These are phyloP conservation scores for Columba janthina DNA, from an alignment of 2,113 vertebrate species.

Conservation along the genomic window DNA sequence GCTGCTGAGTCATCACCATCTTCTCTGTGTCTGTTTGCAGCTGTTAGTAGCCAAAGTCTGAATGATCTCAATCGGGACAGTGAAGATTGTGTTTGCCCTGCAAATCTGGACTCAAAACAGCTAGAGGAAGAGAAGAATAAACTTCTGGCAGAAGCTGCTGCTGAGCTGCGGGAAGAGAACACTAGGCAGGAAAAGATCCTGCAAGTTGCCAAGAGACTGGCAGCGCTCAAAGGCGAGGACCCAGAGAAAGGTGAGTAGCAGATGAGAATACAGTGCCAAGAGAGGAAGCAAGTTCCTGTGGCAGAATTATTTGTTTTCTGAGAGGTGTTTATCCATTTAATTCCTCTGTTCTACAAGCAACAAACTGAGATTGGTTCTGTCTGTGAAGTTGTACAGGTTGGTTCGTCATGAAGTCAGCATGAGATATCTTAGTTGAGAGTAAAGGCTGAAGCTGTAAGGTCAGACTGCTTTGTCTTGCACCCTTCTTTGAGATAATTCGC, in stretches of 20 bases:
- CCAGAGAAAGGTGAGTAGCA: constrained; percentile 83
- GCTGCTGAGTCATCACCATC: neutral
- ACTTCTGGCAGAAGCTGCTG: constrained; percentile 85
- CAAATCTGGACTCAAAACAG: constrained; percentile 75
- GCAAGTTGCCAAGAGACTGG: constrained; percentile 86
- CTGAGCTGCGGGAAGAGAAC: constrained; percentile 82
- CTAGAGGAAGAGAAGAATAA: constrained; percentile 85
- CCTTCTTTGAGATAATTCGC: neutral
- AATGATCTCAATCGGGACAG: constrained; percentile 85
- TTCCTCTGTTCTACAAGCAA: neutral
- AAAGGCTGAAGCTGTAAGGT: neutral
- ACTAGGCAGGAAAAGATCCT: constrained; percentile 84
- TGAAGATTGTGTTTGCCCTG: constrained; percentile 40
- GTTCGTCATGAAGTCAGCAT: neutral
- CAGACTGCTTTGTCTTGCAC: neutral
- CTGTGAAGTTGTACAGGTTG: neutral
- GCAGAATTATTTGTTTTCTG: neutral
- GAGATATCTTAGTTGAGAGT: neutral
- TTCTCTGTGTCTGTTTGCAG: constrained; percentile 48
- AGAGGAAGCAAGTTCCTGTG: neutral
- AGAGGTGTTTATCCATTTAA: neutral
- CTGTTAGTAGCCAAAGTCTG: constrained; percentile 57
- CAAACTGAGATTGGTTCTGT: neutral
- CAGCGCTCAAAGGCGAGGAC: constrained; percentile 85
- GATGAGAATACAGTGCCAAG: neutral